Base-by-base conservation (phyloP, 2,888 invertebrate genomes). In the Nomada goodeniana region DNA sequence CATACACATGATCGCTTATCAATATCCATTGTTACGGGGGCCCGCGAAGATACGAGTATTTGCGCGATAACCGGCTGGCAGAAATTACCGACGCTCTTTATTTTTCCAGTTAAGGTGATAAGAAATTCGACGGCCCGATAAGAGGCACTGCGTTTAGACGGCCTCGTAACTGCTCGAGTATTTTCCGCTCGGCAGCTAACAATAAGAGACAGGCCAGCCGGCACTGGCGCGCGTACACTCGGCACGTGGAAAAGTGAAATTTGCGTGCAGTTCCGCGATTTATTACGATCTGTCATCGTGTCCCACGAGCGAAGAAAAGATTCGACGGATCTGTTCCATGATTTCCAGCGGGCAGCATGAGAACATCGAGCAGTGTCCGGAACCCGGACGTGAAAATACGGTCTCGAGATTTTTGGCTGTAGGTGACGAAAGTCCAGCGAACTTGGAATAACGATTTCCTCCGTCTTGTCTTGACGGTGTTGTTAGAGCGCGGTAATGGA, bases 191-290 rank as follows among this genome's bases (percentile, higher is more conserved):
- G 70, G 23, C 69, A 13, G 47, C 20, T 3, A 47, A 47, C 13
- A 47, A 20, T 52, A 59, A 72, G 70, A 47, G 72, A 18, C 65
- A 82, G 83, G 73, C 77, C 71, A 63, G 76, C 26, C 42, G 18
- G 29, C 65, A 57, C 60, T 29, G 61, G 18, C 47, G 2, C 47
- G 57, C 52, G 82, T n/a, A 26, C 68, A 64, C 47, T 23, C 52
- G 59, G 55, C 52, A 63, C 82, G 72, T 67, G 82, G 65, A 89
- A 88, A 88, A 89, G 86, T 88, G 84, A 89, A 83, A 89, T 83
- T 89, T 75, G 47, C 61, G 59, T 47, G 67, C 80, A 78, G 86
- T 83, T 57, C 61, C 63, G 53, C 29, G 15, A 11, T 63, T 59
- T 53, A 79, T 83, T 69, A 63, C 75, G 68, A 76, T 80, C 68